These are phyloP conservation scores for Epinephelus coioides DNA, from an alignment of 2,797 vertebrate genomes.

Conservation along the genomic window DNA sequence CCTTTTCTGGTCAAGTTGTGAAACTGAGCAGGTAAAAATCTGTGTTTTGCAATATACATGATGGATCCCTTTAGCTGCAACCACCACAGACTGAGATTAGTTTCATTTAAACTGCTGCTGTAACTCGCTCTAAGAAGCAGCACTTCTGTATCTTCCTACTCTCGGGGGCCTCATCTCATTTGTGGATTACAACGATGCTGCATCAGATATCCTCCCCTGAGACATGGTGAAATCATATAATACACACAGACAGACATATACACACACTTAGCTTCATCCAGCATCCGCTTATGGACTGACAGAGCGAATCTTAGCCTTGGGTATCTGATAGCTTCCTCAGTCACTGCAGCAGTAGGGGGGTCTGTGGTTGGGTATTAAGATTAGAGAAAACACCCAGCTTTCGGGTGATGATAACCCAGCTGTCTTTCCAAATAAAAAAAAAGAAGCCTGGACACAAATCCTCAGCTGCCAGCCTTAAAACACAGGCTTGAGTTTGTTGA, in stretches of 20 bases:
- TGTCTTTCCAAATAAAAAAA: conserved; percentile 19
- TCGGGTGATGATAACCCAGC: conserved; percentile 36
- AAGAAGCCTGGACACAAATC: conserved; percentile 44
- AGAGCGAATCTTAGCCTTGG: conserved; percentile 10
- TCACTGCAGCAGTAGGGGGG: conserved; percentile 6
- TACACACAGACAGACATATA: conserved; percentile 10
- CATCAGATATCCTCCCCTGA: conserved; percentile 4
- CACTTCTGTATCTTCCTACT: conserved; percentile 14
- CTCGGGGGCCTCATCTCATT: neutral
- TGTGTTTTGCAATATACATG: neutral
- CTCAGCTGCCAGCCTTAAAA: conserved; percentile 30
- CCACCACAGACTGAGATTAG: neutral
- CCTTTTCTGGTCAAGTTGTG: neutral
- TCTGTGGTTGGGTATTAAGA: conserved; percentile 44
- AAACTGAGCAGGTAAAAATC: neutral
- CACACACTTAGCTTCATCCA: conserved; percentile 16
- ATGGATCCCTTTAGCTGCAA: neutral
- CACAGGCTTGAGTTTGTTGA: conserved; percentile 15
- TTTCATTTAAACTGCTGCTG: conserved; percentile 4
- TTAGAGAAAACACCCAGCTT: conserved; percentile 38
- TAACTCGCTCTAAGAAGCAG: neutral
- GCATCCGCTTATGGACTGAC: conserved; percentile 2
- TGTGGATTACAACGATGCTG: conserved; percentile 4
- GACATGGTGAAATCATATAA: conserved; percentile 19
- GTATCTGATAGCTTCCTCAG: conserved; percentile 21